Base-by-base conservation (phyloP, 1,140 invertebrate species). In the Cotesia vestalis region DNA sequence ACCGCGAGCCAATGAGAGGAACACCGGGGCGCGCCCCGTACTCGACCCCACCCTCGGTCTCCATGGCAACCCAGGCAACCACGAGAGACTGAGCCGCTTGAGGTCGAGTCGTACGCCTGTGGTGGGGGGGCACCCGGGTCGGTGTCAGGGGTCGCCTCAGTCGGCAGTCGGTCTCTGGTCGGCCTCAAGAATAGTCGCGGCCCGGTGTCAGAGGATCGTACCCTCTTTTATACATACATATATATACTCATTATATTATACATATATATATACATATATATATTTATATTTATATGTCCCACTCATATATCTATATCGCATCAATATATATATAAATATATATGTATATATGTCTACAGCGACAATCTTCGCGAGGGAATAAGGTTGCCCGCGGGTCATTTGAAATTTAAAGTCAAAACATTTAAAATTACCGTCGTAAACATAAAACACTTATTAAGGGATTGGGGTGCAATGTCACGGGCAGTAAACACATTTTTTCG, bases 161-260 rank as follows among this genome's bases (percentile, higher is more conserved):
- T 80, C 83, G 82, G 81, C 84, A 85, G 84, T 85, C 83, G 83
- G 84, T 86, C 83, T 85, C 83, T 84, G 83, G 83, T 85, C 83
- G 84, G 83, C 83, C 83, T 77, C 80, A 84, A 83, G 84, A 80
- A 83, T 85, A 86, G 84, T 86, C 79, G 82, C 78, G 80, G 77
- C 76, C 77, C 79, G 76, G 78, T 76, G 79, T 75, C 72, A 60
- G 68, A 64, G 11, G 12, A 68, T 72, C 60, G 63, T 55, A 62
- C 36, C 38, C 40, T 67, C 36, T 61, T n/a, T 59, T 68, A 27
- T 52, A 55, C 61, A 40, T 59, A 61, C 11, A 46, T 6, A 46
- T 46, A 40, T 40, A 46, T 27, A 27, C 27, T 27, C 27, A 27
- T 27, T 27, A 27, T 46, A 40, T 40, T 9, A 40, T 4, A 40